Base-by-base conservation (phyloP, 2,888 invertebrate genomes). In the Xestia rhomboidea region DNA sequence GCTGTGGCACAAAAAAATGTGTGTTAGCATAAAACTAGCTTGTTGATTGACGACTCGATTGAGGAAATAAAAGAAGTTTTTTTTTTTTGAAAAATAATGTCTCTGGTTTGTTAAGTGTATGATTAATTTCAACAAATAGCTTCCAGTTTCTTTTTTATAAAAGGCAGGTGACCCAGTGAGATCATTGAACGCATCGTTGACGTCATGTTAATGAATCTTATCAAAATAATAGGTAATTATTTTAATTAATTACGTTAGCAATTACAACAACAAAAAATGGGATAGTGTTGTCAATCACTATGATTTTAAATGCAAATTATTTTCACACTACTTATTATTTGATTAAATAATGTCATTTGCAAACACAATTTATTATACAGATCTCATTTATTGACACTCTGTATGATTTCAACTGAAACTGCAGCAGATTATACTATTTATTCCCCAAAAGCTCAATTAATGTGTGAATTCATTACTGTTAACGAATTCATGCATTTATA, bases 291-390 rank as follows among this genome's bases (percentile, higher is more conserved):
- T 24, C 8, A 41, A 74, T 63, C 2, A 7, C 7, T 18, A 8
- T 41, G 27, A 63, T 49, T 77, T 57, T 0, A 60, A n/a, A 77
- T 77, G n/a, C 1, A 64, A 62, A 68, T 62, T n/a, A 68, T 21
- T 49, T n/a, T 41, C 18, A 51, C 21, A 51, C 1, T 15, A 24
- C 27, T 15, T 30, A 24, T 44, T 44, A 57, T 38, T 24, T n/a
- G n/a, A 64, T n/a, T 15, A 41, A 64, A 64, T 27, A 64, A 44
- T 38, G 13, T 30, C 38, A 2, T 41, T 41, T 27, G 30, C 15
- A 0, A 46, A 64, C 34, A 34, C 4, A 5, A 21, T 46, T 30
- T 15, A 44, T 27, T 27, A 44, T 18, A 34, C 27, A 41, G 7
- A 60, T 60, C 24, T 30, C 18, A 57, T 73, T 51, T 44, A 49